These are phyloP conservation scores for Clarias pachynema DNA, from an alignment of 2,797 vertebrate species.

Conservation along the genomic window DNA sequence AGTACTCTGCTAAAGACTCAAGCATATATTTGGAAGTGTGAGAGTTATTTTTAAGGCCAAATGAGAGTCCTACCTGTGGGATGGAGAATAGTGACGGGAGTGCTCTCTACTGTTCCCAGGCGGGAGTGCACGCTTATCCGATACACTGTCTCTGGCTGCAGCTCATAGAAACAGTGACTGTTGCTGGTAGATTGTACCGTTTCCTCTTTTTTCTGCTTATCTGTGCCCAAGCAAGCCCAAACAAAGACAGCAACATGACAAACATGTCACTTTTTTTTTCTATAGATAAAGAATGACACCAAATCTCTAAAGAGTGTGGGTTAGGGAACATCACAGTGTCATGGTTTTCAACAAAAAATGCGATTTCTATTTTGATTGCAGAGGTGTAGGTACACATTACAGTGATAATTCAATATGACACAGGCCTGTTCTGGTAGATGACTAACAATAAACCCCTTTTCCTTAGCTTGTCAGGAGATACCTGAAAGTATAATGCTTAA, in stretches of 20 bases:
- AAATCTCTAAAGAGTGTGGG: background rate
- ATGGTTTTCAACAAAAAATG: background rate
- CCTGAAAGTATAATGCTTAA: background rate
- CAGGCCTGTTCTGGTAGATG: background rate
- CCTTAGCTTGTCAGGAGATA: background rate
- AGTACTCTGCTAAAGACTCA: constrained; percentile 7
- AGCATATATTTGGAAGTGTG: background rate
- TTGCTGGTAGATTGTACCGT: constrained; percentile 67
- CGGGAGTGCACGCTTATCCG: constrained; percentile 77
- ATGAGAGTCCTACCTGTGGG: constrained; percentile 73
- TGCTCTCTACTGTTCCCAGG: constrained; percentile 73
- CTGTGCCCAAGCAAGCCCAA: constrained; percentile 59
- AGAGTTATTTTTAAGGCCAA: background rate
- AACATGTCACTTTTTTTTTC: background rate
- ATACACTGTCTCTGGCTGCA: constrained; percentile 75
- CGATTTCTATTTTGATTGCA: background rate
- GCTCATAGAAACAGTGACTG: constrained; percentile 76
- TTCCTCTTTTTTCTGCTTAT: constrained; percentile 70
- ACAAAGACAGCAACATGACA: constrained; percentile 4
- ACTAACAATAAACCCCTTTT: background rate
- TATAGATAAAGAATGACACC: background rate
- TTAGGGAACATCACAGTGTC: background rate
- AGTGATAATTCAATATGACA: background rate
- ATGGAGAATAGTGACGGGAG: constrained; percentile 80
- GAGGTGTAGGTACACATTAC: background rate